Conservation (phyloP, 2,113 vertebrate genomes). For the Gobius niger region DNA sequence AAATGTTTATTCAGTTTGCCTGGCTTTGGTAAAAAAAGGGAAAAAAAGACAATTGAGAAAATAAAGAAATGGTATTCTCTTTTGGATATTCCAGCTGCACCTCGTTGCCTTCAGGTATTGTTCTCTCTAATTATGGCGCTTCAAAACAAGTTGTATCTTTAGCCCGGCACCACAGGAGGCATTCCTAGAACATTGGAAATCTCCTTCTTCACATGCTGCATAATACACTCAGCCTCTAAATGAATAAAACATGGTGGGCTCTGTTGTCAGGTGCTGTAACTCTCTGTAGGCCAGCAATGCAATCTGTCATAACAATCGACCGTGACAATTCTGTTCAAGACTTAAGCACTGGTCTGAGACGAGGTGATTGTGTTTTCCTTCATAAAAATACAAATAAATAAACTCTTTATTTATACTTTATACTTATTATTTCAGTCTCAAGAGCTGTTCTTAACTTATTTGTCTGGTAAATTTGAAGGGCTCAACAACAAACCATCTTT, state of each 20-base stretch:
- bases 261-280: slow-evolving; percentile 26
- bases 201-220: slow-evolving; percentile 20
- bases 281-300: slow-evolving; percentile 30
- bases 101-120: not conserved
- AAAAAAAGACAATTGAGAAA: not conserved
- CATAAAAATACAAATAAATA: slow-evolving; percentile 5
- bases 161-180: slow-evolving; percentile 14
- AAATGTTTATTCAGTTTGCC: not conserved
- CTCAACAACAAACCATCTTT: no score
- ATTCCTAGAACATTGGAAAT: slow-evolving; percentile 12
- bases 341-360: slow-evolving; percentile 36
- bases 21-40: not conserved
- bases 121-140: slow-evolving; percentile 9
- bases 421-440: no score
- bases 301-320: slow-evolving; percentile 66
- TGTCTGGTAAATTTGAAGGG: no score
- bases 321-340: slow-evolving; percentile 42
- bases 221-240: slow-evolving; percentile 46
- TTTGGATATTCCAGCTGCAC: not conserved
- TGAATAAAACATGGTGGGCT: slow-evolving; percentile 34
- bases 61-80: not conserved
- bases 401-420: no score
- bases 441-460: no score
- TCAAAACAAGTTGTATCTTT: slow-evolving; percentile 33
- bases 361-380: slow-evolving; percentile 23